Evolutionary conservation across 1,140 invertebrate genomes (phyloP).

Genomic region (Arctopsyche grandis): DNA sequence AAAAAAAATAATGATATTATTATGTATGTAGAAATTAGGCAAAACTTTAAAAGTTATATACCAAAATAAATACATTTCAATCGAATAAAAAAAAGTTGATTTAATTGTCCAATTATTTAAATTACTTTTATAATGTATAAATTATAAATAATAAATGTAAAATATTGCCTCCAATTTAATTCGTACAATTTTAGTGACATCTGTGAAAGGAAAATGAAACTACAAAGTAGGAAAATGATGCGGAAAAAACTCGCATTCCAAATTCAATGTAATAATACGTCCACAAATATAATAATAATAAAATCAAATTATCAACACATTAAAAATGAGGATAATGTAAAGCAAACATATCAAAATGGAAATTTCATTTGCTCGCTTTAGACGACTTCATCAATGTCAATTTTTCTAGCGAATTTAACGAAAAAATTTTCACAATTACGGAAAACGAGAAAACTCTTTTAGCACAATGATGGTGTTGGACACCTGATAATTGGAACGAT

Average conservation of each 20-base stretch:
- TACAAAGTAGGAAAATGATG: background rate
- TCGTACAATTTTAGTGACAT: background rate
- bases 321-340: background rate
- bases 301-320: background rate
- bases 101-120: too few species aligned
- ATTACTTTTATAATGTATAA: too few species aligned
- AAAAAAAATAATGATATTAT: too few species aligned
- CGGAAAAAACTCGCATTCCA: background rate
- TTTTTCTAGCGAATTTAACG: background rate
- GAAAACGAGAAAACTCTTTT: background rate
- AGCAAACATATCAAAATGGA: background rate
- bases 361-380: too few species aligned
- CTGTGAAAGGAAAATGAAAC: background rate
- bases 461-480: background rate
- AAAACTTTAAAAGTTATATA: too few species aligned
- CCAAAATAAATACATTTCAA: too few species aligned
- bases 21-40: too few species aligned
- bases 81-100: too few species aligned
- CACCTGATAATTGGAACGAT: constrained; percentile 3
- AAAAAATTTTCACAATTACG: background rate
- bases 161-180: too few species aligned
- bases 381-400: too few species aligned
- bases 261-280: background rate
- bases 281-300: background rate
- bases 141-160: too few species aligned